Conservation (phyloP, 2,797 vertebrate genomes). For the Chloroceryle amazona region DNA sequence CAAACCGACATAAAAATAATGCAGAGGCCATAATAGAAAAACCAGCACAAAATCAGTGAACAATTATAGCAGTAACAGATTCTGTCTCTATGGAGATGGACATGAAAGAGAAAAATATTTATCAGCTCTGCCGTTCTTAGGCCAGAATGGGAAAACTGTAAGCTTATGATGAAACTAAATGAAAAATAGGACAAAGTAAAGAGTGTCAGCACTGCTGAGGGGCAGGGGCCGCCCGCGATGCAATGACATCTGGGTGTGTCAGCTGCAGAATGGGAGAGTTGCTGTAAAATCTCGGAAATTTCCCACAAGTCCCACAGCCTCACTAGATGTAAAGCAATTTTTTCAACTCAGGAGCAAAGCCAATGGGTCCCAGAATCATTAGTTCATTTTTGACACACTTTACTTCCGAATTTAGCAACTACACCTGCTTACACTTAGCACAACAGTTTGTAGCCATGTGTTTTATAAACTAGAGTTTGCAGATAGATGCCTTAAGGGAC, state of each 20-base stretch:
- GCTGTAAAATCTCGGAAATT: not conserved
- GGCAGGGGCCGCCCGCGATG: not conserved
- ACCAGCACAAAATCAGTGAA: not conserved
- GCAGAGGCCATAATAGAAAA: not conserved
- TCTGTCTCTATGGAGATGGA: not conserved
- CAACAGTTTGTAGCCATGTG: not conserved
- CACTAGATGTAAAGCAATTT: not conserved
- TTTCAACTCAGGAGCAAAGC: not conserved
- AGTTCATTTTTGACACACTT: not conserved
- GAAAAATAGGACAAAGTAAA: not conserved
- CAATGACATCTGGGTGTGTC: not conserved
- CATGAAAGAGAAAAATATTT: not conserved
- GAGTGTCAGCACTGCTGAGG: not conserved
- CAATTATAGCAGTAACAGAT: not conserved
- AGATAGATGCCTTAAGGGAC: not conserved
- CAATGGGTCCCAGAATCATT: not conserved
- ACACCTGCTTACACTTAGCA: not conserved
- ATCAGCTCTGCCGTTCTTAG: not conserved
- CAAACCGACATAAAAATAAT: not conserved
- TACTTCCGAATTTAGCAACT: not conserved
- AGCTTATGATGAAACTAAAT: not conserved
- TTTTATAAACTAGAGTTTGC: not conserved
- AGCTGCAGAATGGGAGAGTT: not conserved
- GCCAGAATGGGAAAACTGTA: not conserved
- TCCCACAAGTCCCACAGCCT: not conserved